Base-by-base conservation (phyloP, 2,113 vertebrate species). In the Oreotragus oreotragus region DNA sequence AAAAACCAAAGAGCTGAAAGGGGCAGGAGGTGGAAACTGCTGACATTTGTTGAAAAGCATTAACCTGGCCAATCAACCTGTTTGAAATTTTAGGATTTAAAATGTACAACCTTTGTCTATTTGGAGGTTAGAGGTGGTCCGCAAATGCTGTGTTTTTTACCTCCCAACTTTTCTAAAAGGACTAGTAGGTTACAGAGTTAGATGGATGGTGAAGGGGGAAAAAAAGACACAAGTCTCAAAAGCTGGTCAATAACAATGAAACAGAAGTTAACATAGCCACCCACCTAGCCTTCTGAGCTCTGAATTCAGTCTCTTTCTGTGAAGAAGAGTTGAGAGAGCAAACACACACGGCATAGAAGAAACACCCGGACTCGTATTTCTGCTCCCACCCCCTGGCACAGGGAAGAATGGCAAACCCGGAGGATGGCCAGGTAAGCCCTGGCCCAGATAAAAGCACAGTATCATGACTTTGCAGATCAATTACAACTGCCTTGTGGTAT, bases 401-500 rank as follows among this genome's bases (percentile, higher is more conserved):
- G 15, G 17, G 70, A 73, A 90, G 90, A 93, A 93, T 8, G 33
- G n/a, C 76, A 53, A 45, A 58, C 43, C 87, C 30, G 36, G 87
- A 66, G 58, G 92, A 86, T 43, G 66, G 73, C 92, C 92, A 83
- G 53, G 89, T 90, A 57, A 96, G 43, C 80, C 79, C 1, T 57
- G 85, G 95, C 85, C 95, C 76, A 93, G 86, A 96, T 49, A 57
- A 86, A 97, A 96, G 58, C 81, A 84, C 55, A 66, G 90, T 84
- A 92, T 96, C 95, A 81, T 30, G 60, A 62, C 84, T 94, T 86
- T 85, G 28, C 5, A 94, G 97, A 83, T 97, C 96, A 96, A 55
- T 96, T 97, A 97, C 98, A 94, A 76, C 3, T 55, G 70, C 90
- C 89, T 89, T 89, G 80, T 90, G 43, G 25, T 94, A 88, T 90